Conservation (phyloP, 2,797 vertebrate genomes). For the Cossypha heuglini region DNA sequence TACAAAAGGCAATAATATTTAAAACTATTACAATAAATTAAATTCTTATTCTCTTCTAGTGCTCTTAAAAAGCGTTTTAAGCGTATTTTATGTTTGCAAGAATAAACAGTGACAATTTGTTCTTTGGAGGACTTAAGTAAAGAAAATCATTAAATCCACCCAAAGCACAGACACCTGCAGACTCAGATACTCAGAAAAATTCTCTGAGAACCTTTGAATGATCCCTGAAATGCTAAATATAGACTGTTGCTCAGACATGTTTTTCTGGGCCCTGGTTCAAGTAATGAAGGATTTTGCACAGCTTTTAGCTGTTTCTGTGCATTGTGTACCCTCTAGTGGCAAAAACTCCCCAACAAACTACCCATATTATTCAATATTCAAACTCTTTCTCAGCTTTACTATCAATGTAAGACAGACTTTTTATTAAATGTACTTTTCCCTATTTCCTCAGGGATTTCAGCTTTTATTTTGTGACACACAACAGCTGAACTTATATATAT, state of each 20-base stretch:
- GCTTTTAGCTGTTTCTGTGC: constrained; percentile 25
- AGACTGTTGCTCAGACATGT: not conserved
- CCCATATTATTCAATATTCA: not conserved
- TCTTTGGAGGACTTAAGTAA: constrained; percentile 4
- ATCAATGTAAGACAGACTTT: not conserved
- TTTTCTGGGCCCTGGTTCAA: not conserved
- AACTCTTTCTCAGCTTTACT: not conserved
- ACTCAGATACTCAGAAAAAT: constrained; percentile 2
- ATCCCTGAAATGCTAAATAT: constrained; percentile 45
- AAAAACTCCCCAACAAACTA: not conserved
- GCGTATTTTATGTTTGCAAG: not conserved
- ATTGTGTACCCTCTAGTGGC: constrained; percentile 61
- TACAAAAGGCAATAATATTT: not conserved
- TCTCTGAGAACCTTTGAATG: constrained; percentile 7
- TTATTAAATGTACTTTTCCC: not conserved
- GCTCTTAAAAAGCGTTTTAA: not conserved
- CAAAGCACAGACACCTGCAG: not conserved
- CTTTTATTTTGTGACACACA: not conserved
- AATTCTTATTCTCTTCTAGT: not conserved
- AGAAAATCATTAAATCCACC: constrained; percentile 23
- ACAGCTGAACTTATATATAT: not conserved
- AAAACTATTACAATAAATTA: not conserved
- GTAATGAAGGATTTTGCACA: not conserved
- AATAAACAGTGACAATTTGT: not conserved
- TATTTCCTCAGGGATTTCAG: not conserved